Conservation (phyloP, 2,888 invertebrate species). For the Drosophila mettleri region DNA sequence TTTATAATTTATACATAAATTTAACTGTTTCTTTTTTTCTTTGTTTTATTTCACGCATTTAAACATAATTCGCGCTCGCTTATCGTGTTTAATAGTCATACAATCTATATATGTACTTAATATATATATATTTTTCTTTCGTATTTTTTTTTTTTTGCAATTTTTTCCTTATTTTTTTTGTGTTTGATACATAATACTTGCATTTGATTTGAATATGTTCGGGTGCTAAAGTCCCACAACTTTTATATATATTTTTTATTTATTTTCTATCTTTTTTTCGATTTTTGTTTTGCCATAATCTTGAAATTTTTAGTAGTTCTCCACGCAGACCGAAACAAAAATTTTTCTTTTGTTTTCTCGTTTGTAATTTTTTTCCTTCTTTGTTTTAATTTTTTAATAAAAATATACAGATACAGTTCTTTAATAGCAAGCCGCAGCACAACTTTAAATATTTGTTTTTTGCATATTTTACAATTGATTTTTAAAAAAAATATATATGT, state of each 20-base stretch:
- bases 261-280: slow-evolving; percentile 1
- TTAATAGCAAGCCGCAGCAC: slow-evolving; percentile 56
- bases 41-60: slow-evolving; percentile 15
- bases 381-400: slow-evolving; percentile 30
- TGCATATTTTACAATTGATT: slow-evolving; percentile 50
- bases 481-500: slow-evolving; percentile 43
- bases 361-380: not conserved
- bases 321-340: slow-evolving; percentile 39
- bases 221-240: slow-evolving; percentile 13
- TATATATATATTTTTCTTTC: slow-evolving; percentile 5
- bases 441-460: slow-evolving; percentile 31
- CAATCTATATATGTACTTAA: slow-evolving; percentile 34
- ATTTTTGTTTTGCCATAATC: not conserved
- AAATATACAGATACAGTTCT: slow-evolving; percentile 54
- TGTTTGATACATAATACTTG: slow-evolving; percentile 61
- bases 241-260: not conserved
- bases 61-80: slow-evolving; percentile 51
- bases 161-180: slow-evolving; percentile 18
- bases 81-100: slow-evolving; percentile 34
- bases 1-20: slow-evolving; percentile 55
- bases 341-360: not conserved
- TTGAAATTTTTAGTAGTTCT: slow-evolving; percentile 14
- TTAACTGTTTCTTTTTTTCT: slow-evolving; percentile 41
- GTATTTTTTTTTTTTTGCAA: slow-evolving; percentile 10
- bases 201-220: slow-evolving; percentile 48